These are phyloP conservation scores for Ciona savignyi DNA, from an alignment of 23 tunicate species.

Conservation along the genomic window DNA sequence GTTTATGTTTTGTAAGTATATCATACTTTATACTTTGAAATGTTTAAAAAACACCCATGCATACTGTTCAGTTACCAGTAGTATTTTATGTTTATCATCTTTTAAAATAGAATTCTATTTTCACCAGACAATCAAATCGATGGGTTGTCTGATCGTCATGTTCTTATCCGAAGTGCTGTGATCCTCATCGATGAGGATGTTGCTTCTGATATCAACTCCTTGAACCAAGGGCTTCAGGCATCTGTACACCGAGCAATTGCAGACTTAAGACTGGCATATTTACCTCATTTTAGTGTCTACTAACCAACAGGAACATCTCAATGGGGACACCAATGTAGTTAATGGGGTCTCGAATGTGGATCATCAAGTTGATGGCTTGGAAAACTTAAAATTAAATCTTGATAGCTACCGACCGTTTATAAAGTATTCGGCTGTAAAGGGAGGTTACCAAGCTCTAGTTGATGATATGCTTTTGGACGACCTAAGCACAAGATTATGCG, in stretches of 20 bases:
- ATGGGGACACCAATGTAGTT: not conserved
- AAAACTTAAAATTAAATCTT: not conserved
- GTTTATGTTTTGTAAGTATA: too few species aligned
- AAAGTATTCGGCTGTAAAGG: not conserved
- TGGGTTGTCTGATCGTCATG: conserved; percentile 5
- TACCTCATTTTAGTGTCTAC: not conserved
- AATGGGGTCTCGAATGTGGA: not conserved
- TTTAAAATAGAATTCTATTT: too few species aligned
- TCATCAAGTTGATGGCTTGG: not conserved
- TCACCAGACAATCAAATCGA: not conserved
- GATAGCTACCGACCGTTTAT: not conserved
- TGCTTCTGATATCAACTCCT: not conserved
- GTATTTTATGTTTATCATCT: too few species aligned
- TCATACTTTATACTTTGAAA: too few species aligned
- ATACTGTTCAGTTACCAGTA: too few species aligned
- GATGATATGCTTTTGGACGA: not conserved
- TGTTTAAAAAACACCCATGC: too few species aligned
- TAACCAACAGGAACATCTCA: not conserved
- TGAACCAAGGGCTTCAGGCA: conserved; percentile 6
- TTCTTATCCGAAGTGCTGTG: not conserved
- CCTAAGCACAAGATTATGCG: not conserved
- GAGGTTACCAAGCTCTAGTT: conserved; percentile 2
- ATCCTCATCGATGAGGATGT: conserved; percentile 21
- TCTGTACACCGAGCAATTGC: not conserved
- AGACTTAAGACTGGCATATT: not conserved